These are phyloP conservation scores for Catharus ustulatus DNA, from an alignment of 2,797 vertebrate genomes.

Conservation along the genomic window DNA sequence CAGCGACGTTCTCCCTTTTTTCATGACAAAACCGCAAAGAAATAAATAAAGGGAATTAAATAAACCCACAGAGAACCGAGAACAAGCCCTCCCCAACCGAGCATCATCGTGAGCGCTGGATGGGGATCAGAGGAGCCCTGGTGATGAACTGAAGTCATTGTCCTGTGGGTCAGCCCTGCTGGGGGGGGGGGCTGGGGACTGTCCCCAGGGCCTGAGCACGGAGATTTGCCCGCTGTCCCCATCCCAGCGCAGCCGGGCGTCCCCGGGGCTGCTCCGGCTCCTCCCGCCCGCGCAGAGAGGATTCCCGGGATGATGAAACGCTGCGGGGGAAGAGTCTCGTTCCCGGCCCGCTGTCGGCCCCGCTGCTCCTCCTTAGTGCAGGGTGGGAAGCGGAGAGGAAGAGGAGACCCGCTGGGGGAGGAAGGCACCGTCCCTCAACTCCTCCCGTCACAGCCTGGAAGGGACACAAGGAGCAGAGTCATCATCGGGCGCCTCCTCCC, in stretches of 20 bases:
- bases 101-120: not conserved
- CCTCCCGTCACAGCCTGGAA: conserved; percentile 87
- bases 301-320: not conserved
- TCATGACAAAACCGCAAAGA: not conserved
- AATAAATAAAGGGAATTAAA: not conserved
- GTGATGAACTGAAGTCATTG: not conserved
- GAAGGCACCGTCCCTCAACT: conserved; percentile 76
- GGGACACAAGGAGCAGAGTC: conserved; percentile 38
- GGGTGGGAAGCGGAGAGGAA: conserved; percentile 50
- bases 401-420: conserved; percentile 64
- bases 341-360: not conserved
- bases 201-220: not conserved
- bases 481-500: not conserved
- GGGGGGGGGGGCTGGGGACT: no score
- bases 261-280: not conserved
- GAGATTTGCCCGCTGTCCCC: not conserved
- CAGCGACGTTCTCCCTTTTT: not conserved
- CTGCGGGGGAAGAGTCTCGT: not conserved
- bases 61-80: not conserved
- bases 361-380: not conserved
- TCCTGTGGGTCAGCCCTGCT: not conserved
- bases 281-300: not conserved
- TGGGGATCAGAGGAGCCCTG: not conserved
- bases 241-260: not conserved
- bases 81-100: not conserved